These are phyloP conservation scores for Habropoda laboriosa DNA, from an alignment of 1,140 invertebrate genomes.

Conservation along the genomic window DNA sequence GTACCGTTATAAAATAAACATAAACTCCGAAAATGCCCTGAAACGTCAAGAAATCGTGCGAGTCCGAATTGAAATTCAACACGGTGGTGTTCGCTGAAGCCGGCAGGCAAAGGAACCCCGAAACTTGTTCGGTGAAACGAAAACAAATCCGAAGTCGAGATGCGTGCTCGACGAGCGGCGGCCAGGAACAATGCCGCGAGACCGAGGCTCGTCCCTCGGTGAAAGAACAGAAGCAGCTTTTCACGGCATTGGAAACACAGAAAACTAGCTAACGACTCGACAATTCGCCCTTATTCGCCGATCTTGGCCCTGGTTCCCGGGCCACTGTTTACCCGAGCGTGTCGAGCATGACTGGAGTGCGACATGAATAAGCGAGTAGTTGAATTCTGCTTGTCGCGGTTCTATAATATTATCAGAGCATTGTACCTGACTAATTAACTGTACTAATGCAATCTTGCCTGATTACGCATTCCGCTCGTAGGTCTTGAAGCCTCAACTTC, in stretches of 20 bases:
- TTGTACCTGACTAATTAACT: conserved; percentile 75
- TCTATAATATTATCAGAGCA: conserved; percentile 77
- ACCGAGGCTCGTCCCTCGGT: conserved; percentile 12
- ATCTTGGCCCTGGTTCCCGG: conserved; percentile 53
- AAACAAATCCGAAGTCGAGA: conserved; percentile 36
- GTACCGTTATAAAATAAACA: too few relatives aligned
- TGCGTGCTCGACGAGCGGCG: conserved; percentile 30
- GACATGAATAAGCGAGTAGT: conserved; percentile 75
- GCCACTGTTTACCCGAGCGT: conserved; percentile 67
- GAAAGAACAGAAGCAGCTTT: conserved; percentile 37
- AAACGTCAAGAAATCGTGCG: background rate
- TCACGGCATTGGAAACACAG: conserved; percentile 46
- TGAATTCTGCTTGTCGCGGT: conserved; percentile 62
- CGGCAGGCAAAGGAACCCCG: too few relatives aligned
- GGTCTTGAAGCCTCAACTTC: conserved; percentile 32
- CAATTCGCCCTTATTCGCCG: conserved; percentile 65
- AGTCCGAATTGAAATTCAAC: conserved; percentile 8
- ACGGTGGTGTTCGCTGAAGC: too few relatives aligned
- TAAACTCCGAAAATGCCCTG: background rate
- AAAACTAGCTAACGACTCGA: conserved; percentile 64
- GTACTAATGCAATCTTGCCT: conserved; percentile 72
- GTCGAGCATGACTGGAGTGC: conserved; percentile 73
- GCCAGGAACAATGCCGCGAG: conserved; percentile 18
- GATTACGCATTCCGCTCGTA: conserved; percentile 75
- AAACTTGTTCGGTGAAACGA: background rate